A percentile compares a stretch with the other conserved stretches of the same genome.
phyloP scores from a whole-genome alignment of 2,888 invertebrate species.

The Ethmia dodecea region DNA sequence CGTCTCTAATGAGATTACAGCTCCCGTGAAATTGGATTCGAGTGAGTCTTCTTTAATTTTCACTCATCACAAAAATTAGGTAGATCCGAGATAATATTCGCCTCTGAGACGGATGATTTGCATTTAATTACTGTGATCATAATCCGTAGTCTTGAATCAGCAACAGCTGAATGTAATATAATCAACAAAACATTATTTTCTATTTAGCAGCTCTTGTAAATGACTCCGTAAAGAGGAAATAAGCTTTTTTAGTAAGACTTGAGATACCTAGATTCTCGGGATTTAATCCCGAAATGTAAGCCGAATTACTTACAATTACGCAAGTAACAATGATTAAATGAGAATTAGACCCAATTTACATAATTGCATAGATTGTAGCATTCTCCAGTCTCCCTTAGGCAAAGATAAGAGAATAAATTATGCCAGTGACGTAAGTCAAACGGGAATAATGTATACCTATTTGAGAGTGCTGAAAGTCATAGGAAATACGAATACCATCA shows the following conservation, averaged over 20 bases:
- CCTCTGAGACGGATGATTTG: constrained; percentile 31
- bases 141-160: no score
- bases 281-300: no score
- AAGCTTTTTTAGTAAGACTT: no score
- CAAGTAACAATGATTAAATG: constrained; percentile 4
- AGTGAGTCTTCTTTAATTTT: constrained; percentile 72
- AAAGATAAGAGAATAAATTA: constrained; percentile 11
- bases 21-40: constrained; percentile 69
- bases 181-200: no score
- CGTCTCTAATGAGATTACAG: constrained; percentile 72
- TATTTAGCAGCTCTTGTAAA: no score
- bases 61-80: constrained; percentile 66
- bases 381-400: constrained; percentile 2
- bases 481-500: no score
- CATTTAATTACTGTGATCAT: constrained; percentile 19
- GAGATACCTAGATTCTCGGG: no score
- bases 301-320: no score
- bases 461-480: no score
- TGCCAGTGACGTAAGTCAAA: not conserved
- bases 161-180: no score
- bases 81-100: constrained; percentile 33
- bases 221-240: no score
- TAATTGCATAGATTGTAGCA: constrained; percentile 13
- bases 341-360: constrained; percentile 9
- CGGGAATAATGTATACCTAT: not conserved